Evolutionary conservation across 2,888 invertebrate species (phyloP), one percentile per base, ranked within the genome.

Genomic region (Apamea sordens): DNA sequence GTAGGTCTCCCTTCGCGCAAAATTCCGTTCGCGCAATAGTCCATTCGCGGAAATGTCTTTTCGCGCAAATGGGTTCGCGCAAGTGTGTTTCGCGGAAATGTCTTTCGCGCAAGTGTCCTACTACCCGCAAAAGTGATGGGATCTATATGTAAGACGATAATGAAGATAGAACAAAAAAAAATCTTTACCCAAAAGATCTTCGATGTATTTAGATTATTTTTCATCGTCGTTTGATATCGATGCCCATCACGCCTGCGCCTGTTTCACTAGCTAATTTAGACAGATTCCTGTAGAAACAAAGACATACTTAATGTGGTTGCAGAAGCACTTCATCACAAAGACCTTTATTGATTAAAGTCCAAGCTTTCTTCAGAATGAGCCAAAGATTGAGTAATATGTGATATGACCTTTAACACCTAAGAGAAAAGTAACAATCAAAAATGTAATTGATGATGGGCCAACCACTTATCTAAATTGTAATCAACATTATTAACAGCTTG

Each of bases 401-500:
- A 32, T 50, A 10, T 41, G n/a, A 75, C 72, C 79, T 53, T 70
- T 53, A 36, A 56, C 67, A 67, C 53, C 15, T 15, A n/a, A 68
- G 18, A 76, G 53, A 71, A 61, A 69, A 72, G 11, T n/a, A 75
- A 72, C 68, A 53, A 73, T 78, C 63, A 50, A 5, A 59, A 73
- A 24, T 41, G 59, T 41, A 77, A 82, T 59, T 64, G 24, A 36
- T 83, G 84, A 83, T 53, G 44, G 41, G 61, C 15, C 32, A 79
- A 64, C 61, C 68, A 73, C 56, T 70, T 79, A 73, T 83, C 72
- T 78, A 6, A 73, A 78, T 83, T 70, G 4, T 65, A 68, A 85
- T 72, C 59, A 74, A 59, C n/a, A 32, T 18, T 28, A 79, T 67
- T 70, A 56, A 56, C n/a, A 15, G 36, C n/a, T 83, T 71, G 65